Evolutionary conservation across 1,140 invertebrate species (phyloP), one percentile per base, ranked within the genome.

Genomic region (Brachionus sp.): DNA sequence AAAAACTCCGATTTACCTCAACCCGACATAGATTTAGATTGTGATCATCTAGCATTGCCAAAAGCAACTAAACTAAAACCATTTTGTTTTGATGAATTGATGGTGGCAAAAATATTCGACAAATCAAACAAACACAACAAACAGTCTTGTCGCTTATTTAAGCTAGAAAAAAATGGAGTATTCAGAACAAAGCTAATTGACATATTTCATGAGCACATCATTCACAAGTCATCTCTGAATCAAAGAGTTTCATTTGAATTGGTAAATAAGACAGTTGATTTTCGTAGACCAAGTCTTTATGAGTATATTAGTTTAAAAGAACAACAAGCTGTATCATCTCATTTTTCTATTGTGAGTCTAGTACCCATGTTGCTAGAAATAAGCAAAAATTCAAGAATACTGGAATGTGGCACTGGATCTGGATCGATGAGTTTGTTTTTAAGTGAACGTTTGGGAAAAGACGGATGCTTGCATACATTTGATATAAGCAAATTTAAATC

Each of bases 341-440:
- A 80, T 19, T 80, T 80, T 80, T 80, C 77, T 10, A 80, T 80
- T 39, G 39, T 80, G 9, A 80, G 29, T 62, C 50, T 80, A 39
- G 77, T 80, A 12, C 77, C 77, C 19, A 19, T 80, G 23, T 42
- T 80, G 25, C 33, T 80, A 6, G 77, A 80, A 44, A 57, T 80
- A 7, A 23, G 50, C 3, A 80, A 66, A 80, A 25, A 37, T 25
- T 80, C 46, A 16, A 57, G 42, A 62, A 50, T 80, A 6, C 13
- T 80, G 3, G 77, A 80, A 42, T 62, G 77, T 16, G 77, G 77
- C 6, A 80, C 77, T 13, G 77, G 77, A 5, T 80, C 77, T 29
- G 77, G 77, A 25, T 80, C 77, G 13, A 80, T 80, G 77, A 80
- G 46, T 62, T 80, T 80, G 25, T 62, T 80, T 66, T 23, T 80